These are phyloP conservation scores for Heliconius aoede DNA, from an alignment of 2,888 invertebrate genomes.

Conservation along the genomic window DNA sequence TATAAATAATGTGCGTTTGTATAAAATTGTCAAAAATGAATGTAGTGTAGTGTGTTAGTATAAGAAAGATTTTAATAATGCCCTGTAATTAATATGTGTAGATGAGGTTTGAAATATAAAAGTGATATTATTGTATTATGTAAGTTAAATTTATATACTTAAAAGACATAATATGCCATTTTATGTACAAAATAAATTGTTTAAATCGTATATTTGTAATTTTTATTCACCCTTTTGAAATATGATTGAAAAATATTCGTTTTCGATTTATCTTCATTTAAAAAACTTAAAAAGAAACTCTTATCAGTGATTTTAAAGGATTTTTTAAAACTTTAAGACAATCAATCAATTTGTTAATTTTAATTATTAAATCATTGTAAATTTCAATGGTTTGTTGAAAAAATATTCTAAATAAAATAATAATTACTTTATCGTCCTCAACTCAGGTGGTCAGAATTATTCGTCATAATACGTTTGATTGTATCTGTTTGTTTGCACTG, in stretches of 20 bases:
- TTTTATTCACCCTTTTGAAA: neutral
- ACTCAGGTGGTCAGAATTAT: conserved; percentile 67
- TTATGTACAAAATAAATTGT: conserved; percentile 54
- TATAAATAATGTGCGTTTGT: neutral
- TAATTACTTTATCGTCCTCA: conserved; percentile 4
- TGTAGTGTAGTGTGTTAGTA: neutral
- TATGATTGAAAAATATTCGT: too few species aligned
- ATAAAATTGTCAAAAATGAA: conserved; percentile 2
- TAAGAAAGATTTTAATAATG: neutral
- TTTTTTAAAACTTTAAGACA: neutral
- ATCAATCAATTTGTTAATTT: neutral
- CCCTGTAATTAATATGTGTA: conserved; percentile 23
- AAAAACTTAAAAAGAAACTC: too few species aligned
- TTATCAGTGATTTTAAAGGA: neutral
- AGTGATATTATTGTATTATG: conserved; percentile 71
- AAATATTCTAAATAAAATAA: neutral
- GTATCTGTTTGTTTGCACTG: conserved; percentile 73
- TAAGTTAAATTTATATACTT: conserved; percentile 62
- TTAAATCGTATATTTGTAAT: conserved; percentile 38
- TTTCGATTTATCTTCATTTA: too few species aligned
- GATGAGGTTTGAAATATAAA: conserved; percentile 25
- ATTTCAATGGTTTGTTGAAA: neutral
- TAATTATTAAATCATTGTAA: neutral
- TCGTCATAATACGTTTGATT: conserved; percentile 66
- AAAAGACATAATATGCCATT: conserved; percentile 67